Base-by-base conservation (phyloP, 92 coral and sea anemone species). In the Actinostola sp. region DNA sequence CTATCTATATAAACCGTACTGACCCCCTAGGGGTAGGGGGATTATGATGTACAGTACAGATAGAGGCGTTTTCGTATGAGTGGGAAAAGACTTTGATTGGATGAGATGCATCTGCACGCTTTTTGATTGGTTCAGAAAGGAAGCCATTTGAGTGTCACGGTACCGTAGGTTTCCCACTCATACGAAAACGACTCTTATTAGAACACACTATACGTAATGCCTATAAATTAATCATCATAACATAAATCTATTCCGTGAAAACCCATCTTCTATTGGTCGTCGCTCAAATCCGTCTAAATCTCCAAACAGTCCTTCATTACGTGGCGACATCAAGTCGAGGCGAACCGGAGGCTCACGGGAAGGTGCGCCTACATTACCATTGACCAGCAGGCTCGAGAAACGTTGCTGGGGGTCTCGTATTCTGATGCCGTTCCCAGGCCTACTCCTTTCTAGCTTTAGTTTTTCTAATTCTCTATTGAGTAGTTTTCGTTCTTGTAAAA, bases 261-360 rank as follows among this genome's bases (percentile, higher is more conserved):
- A 70, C 12, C 82, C 86, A 27, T 84, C 72, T 27, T 66, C 82
- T 38, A 54, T 19, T 7, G 81, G 82, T 26, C 90, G 67, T 31
- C 83, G 71, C 0, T 92, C 85, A 33, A 84, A 76, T 0, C 90
- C 97, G 43, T 91, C 92, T 26, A 88, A 45, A 25, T 91, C 97
- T 28, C 88, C 86, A 8, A 78, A 45, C 3, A 63, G 61, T n/a
- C 89, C 76, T 58, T 70, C 88, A 39, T 91, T 88, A 42, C 97
- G 86, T 8, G 97, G 97, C 46, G 97, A 91, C 92, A 91, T 91
- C 76, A 91, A 36, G 63, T 91, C 97, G 61, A 91, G 79, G 35
- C 92, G 92, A 1, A 87, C 97, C 25, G 97, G 70, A 16, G 92
- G 88, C 66, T 91, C 97, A 61, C 66, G 88, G 34, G 67, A 36